Evolutionary conservation across 1,140 invertebrate genomes (phyloP), one percentile per base, ranked within the genome.

Genomic region (Lutraria rhynchaena): DNA sequence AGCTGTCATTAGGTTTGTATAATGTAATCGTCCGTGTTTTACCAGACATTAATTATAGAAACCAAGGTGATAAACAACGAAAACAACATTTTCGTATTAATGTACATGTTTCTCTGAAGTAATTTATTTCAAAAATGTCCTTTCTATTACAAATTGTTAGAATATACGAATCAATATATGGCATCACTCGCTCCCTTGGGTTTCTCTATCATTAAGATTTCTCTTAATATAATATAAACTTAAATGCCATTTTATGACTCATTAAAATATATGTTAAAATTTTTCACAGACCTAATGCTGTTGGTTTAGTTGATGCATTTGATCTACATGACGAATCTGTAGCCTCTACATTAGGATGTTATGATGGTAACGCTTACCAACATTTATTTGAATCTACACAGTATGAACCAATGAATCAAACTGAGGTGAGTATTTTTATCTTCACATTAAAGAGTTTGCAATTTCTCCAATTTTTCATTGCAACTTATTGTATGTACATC

Each of bases 241-340:
- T n/a, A n/a, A n/a, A n/a, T n/a, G n/a, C n/a, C n/a, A n/a, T n/a
- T n/a, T n/a, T n/a, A n/a, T n/a, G n/a, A n/a, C n/a, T n/a, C n/a
- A n/a, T n/a, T n/a, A n/a, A n/a, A n/a, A n/a, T n/a, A 41, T 15
- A 41, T 41, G 37, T 41, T n/a, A n/a, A 41, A 7, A 41, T 77
- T 35, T 49, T 67, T 9, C 37, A 3, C 35, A 81, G 78, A 31
- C 78, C 78, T 1, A 81, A 81, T 65, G 57, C 60, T 29, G 78
- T 81, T 1, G 57, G 55, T 53, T 71, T 81, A 69, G 78, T 81
- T 9, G 78, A 81, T 74, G 67, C 69, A 4, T 81, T 49, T 74
- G 78, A 81, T 31, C 41, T 81, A 55, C 78, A 81, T 74, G 78
- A 81, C 35, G 69, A 81, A 31, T 61, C 78, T n/a, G 78, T 81